These are phyloP conservation scores for Sebastes flavidus DNA, from an alignment of 2,797 vertebrate species.

Conservation along the genomic window DNA sequence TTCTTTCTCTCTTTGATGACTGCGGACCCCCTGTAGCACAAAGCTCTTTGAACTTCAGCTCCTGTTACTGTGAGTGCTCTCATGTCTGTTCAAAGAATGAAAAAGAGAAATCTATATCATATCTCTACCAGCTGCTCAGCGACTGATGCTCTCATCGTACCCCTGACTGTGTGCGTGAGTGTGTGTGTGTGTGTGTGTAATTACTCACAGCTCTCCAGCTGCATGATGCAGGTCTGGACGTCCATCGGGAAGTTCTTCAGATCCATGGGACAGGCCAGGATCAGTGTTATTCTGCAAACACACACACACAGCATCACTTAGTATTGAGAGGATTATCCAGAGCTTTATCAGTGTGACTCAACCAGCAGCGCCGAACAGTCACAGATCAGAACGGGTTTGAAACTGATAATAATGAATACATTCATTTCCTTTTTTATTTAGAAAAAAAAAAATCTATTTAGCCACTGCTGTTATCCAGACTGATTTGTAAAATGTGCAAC, in stretches of 20 bases:
- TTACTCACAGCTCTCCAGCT: slow-evolving; percentile 98
- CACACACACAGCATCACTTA: slow-evolving; percentile 23
- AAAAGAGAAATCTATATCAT: slow-evolving; percentile 47
- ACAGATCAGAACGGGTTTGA: not conserved
- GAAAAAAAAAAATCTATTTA: not conserved
- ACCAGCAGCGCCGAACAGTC: no score
- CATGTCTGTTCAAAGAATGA: slow-evolving; percentile 39
- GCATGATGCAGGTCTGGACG: slow-evolving; percentile 99
- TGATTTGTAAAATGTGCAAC: not conserved
- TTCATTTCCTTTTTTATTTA: not conserved
- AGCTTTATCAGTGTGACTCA: not conserved
- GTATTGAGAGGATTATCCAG: slow-evolving; percentile 33
- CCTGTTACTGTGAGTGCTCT: slow-evolving; percentile 23
- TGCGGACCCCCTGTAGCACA: not conserved
- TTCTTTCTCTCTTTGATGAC: not conserved
- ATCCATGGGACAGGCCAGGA: slow-evolving; percentile 93
- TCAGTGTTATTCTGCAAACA: slow-evolving; percentile 78
- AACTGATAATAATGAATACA: not conserved
- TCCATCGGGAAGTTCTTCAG: slow-evolving; percentile 99
- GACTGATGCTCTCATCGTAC: not conserved
- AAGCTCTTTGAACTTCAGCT: slow-evolving; percentile 3
- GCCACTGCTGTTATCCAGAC: not conserved
- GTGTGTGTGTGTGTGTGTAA: slow-evolving; percentile 6
- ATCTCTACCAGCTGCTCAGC: slow-evolving; percentile 18
- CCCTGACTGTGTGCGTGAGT: not conserved